Base-by-base conservation (phyloP, 2,888 invertebrate genomes). In the Galeruca laticollis region DNA sequence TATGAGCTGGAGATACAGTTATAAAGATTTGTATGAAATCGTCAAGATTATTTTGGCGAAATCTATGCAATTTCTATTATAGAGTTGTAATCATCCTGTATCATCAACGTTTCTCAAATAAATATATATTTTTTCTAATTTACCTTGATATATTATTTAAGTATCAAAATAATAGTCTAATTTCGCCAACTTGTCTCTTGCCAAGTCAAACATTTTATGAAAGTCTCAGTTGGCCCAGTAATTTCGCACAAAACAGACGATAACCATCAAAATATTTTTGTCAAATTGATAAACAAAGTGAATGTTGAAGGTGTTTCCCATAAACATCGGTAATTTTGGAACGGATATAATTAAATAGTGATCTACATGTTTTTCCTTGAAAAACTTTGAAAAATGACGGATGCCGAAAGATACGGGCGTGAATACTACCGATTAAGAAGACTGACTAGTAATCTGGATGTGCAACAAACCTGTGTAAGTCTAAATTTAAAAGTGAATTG, bases 401-500 rank as follows among this genome's bases (percentile, higher is more conserved):
- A 79, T 59, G 76, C 72, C 11, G 79, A 79, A 73, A 79, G 83
- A 74, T 94, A 94, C 83, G 89, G 89, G 15, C 88, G 89, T 77
- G 94, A 93, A 81, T 94, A 93, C 77, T 88, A 87, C 70, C 88
- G 92, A 79, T 83, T 93, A 73, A 86, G 91, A 75, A 87, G 92
- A 75, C 83, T 93, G 33, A 93, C 93, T 10, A 91, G 90, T 79
- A 91, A 91, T 80, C 85, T 90, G 69, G 89, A 91, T 76, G 89
- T 90, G 75, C 87, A 90, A 78, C 90, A 91, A 84, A 88, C 90
- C 71, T 91, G 90, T 78, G 93, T 93, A 87, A 86, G 92, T 90
- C 70, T 57, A 57, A 57, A 15, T 57, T 33, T 57, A 57, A 57
- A 57, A 15, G 6, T 57, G 33, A 35, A 35, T 57, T 10, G 10